Evolutionary conservation across 2,888 invertebrate genomes (phyloP).

Genomic region (Apamea sordens): DNA sequence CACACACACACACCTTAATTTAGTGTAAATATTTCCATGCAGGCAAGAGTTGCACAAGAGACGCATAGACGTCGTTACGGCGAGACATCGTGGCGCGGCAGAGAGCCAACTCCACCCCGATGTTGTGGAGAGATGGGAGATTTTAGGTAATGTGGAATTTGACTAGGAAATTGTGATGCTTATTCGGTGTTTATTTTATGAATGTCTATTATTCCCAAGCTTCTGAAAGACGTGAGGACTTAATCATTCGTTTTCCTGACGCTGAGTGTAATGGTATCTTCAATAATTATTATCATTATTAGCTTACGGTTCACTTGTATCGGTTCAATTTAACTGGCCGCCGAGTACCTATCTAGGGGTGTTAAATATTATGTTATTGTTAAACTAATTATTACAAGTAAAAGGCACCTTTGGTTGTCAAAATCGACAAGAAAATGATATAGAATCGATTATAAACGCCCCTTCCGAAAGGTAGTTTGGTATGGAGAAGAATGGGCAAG

Average conservation of each 20-base stretch:
- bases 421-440: too few species aligned
- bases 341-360: too few species aligned
- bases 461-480: too few species aligned
- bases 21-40: constrained; percentile 45
- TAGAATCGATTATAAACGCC: too few species aligned
- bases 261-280: not conserved
- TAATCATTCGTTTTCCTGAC: not conserved
- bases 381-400: too few species aligned
- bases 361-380: too few species aligned
- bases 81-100: constrained; percentile 66
- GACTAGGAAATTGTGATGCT: not conserved
- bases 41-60: constrained; percentile 63
- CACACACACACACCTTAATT: constrained; percentile 5
- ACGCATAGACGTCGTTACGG: constrained; percentile 58
- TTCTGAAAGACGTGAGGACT: not conserved
- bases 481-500: too few species aligned
- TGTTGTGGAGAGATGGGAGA: constrained; percentile 1
- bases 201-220: not conserved
- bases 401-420: too few species aligned
- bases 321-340: not conserved
- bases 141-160: not conserved
- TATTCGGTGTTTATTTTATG: not conserved
- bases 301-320: not conserved
- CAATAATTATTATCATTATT: not conserved
- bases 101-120: constrained; percentile 58